These are phyloP conservation scores for Cariama cristata DNA, from an alignment of 2,113 vertebrate genomes.

Conservation along the genomic window DNA sequence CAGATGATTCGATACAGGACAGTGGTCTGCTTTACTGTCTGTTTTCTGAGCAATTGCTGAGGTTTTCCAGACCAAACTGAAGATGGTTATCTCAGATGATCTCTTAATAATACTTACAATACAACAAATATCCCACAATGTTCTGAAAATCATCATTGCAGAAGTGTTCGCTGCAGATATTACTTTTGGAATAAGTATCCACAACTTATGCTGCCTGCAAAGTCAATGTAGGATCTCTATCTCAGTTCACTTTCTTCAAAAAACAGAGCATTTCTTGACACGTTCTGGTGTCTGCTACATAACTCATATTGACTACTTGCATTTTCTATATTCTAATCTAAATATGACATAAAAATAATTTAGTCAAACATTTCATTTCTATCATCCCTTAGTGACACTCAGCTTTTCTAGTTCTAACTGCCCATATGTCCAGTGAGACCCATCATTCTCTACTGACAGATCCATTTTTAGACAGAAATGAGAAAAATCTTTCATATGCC, in stretches of 20 bases:
- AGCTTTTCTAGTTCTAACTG: conserved; percentile 29
- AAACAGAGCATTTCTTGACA: not conserved
- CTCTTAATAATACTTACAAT: not conserved
- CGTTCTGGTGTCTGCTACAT: not conserved
- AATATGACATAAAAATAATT: conserved; percentile 20
- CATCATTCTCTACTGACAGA: conserved; percentile 38
- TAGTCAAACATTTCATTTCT: conserved; percentile 42
- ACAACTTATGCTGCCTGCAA: not conserved
- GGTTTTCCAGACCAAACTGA: not conserved
- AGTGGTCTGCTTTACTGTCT: not conserved
- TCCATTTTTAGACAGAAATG: conserved; percentile 36
- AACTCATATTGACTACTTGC: not conserved
- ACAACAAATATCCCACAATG: not conserved
- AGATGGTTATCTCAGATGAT: conserved; percentile 20
- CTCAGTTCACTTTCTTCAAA: not conserved
- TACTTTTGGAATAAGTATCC: not conserved
- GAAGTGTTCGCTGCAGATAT: not conserved
- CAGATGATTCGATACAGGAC: not conserved
- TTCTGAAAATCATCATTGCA: not conserved
- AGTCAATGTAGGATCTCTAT: not conserved
- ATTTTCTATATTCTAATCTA: conserved; percentile 26
- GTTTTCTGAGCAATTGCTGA: not conserved
- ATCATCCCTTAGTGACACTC: not conserved
- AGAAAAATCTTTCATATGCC: conserved; percentile 24
- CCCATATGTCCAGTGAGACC: conserved; percentile 31